phyloP scores from a whole-genome alignment of 2,113 vertebrate genomes.

The Trochalopteron elliotii region DNA sequence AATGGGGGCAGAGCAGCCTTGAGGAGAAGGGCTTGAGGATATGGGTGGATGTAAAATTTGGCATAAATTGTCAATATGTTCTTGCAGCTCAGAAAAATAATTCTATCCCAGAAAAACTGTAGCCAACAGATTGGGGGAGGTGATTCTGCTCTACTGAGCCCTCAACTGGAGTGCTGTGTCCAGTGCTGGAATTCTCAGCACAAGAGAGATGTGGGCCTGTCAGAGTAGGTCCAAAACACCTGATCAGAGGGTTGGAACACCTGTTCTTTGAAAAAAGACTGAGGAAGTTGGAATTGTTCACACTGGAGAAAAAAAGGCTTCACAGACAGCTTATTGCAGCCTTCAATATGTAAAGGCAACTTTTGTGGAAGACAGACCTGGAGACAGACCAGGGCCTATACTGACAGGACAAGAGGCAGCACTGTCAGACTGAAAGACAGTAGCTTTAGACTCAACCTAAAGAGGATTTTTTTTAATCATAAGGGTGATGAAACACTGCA shows the following conservation, averaged over 20 bases:
- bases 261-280: not conserved
- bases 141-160: not conserved
- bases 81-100: not conserved
- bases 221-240: not conserved
- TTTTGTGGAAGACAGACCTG: not conserved
- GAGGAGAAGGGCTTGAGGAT: not conserved
- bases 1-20: not conserved
- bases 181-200: not conserved
- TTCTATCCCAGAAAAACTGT: not conserved
- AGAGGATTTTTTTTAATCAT: not conserved
- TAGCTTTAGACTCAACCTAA: not conserved
- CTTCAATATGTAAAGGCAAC: not conserved
- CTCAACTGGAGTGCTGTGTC: not conserved
- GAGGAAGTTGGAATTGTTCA: not conserved
- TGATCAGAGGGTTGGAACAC: not conserved
- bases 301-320: not conserved
- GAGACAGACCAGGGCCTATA: not conserved
- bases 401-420: not conserved
- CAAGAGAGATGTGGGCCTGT: not conserved
- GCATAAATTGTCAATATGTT: accelerated
- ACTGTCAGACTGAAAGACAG: not conserved
- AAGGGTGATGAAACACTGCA: not conserved
- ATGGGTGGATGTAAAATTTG: not conserved
- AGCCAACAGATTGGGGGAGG: accelerated
- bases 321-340: not conserved